These are phyloP conservation scores for Bradypus variegatus DNA, from an alignment of 2,797 vertebrate species.

Conservation along the genomic window DNA sequence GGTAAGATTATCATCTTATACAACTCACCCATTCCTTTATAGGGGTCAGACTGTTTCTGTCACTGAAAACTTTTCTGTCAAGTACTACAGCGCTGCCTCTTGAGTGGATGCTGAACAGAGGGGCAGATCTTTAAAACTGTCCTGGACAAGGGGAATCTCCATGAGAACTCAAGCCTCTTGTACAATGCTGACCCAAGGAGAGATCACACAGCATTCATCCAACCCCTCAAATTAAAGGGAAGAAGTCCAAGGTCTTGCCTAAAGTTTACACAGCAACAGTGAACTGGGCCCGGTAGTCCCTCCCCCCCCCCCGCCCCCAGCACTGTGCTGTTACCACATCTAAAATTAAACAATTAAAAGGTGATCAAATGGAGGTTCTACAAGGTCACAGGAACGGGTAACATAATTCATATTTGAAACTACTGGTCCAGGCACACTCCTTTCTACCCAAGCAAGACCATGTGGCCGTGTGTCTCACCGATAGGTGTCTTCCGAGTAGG, in stretches of 20 bases:
- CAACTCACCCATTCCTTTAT: not conserved
- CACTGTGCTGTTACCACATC: not conserved
- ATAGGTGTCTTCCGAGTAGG: conserved; percentile 95
- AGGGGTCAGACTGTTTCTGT: not conserved
- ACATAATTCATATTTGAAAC: not conserved
- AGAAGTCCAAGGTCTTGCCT: not conserved
- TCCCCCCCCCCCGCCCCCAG: not conserved
- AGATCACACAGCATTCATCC: not conserved
- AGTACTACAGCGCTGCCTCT: not conserved
- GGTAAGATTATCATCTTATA: not conserved
- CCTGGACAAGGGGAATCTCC: not conserved
- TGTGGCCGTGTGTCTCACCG: conserved; percentile 74
- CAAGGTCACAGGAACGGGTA: not conserved
- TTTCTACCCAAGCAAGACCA: rapidly evolving
- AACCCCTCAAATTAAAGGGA: not conserved
- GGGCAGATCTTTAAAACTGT: not conserved
- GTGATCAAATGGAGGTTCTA: not conserved
- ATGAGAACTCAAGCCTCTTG: not conserved
- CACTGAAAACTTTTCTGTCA: not conserved
- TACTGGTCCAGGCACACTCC: not conserved
- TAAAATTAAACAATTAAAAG: not conserved
- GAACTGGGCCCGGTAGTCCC: not conserved
- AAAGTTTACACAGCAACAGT: not conserved
- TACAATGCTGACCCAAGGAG: not conserved
- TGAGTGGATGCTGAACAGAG: not conserved